Evolutionary conservation across 2,888 invertebrate species (phyloP).

Genomic region (Spilarctia lutea): DNA sequence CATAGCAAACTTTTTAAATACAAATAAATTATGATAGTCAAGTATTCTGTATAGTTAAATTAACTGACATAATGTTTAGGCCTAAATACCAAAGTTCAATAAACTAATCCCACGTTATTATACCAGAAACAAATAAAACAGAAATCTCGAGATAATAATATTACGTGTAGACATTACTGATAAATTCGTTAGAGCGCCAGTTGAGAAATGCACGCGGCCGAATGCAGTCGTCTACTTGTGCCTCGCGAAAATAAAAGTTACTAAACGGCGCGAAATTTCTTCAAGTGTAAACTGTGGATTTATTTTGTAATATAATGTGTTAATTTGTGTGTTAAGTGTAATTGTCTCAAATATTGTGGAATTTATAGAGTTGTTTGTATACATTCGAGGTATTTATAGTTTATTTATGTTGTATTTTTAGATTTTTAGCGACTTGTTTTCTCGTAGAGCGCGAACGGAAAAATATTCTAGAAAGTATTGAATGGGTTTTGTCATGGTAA

Average conservation of each 20-base stretch:
- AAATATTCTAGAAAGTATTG: conserved; percentile 8
- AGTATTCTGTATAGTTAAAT: not conserved
- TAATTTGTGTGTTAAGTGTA: not conserved
- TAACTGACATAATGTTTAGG: not conserved
- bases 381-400: conserved; percentile 7
- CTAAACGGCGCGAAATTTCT: conserved; percentile 6
- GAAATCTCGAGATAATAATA: conserved; percentile 19
- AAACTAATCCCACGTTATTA: conserved; percentile 8
- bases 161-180: conserved; percentile 1
- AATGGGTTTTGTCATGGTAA: not conserved
- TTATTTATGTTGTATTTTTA: conserved; percentile 13
- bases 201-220: conserved; percentile 34
- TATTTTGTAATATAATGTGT: not conserved
- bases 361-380: conserved; percentile 5
- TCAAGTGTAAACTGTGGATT: not conserved
- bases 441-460: not conserved
- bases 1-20: too few species aligned
- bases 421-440: conserved; percentile 13
- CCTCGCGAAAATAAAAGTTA: conserved; percentile 25
- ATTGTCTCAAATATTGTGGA: conserved; percentile 7
- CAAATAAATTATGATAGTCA: not conserved
- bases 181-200: conserved; percentile 29
- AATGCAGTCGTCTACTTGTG: conserved; percentile 24
- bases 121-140: conserved; percentile 15
- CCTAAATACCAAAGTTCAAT: conserved; percentile 11